Base-by-base conservation (phyloP, 2,888 invertebrate species). In the Melinaea marsaeus region DNA sequence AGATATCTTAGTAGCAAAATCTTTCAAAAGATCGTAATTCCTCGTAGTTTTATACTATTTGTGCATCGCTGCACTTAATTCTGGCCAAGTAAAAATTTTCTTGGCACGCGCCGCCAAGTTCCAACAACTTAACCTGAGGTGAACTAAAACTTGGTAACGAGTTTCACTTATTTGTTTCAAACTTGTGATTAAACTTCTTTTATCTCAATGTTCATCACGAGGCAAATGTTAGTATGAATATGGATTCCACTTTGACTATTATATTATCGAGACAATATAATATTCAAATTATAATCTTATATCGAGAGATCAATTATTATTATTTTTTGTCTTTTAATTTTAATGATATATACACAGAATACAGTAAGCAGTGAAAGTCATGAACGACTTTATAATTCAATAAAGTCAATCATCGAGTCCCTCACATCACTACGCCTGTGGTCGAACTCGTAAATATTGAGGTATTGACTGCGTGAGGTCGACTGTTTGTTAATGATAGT, bases 381-480 rank as follows among this genome's bases (percentile, higher is more conserved):
- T 22, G 3, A 7, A 58, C 11, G 22, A 45, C 4, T 46, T 42
- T 46, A 42, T 42, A 42, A 9, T 42, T 42, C 9, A 42, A 42
- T 42, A 42, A 42, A 42, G 37, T 37, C 37, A 37, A 37, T 37
- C 37, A 63, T 58, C 57, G 61, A 63, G 42, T 60, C 11, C 51
- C n/a, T 33, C 33, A 58, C 69, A 59, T 66, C 69, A 63, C 68
- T 68, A 59, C 37, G 6, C 51, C 58, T 63, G 65, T 66, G 69
- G 67, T 69, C 68, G 62, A 64, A 69, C 74, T 75, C 75, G 73
- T 85, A 85, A 85, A 85, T 85, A 85, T 85, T 84, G 85, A 85
- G 84, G 84, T 85, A 85, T 85, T 84, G 85, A 85, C 80, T 83
- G 74, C 69, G 67, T 68, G 69, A 75, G 74, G 73, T 72, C 72